phyloP scores from a whole-genome alignment of 2,888 invertebrate species.

The Chloroclystis v-ata region DNA sequence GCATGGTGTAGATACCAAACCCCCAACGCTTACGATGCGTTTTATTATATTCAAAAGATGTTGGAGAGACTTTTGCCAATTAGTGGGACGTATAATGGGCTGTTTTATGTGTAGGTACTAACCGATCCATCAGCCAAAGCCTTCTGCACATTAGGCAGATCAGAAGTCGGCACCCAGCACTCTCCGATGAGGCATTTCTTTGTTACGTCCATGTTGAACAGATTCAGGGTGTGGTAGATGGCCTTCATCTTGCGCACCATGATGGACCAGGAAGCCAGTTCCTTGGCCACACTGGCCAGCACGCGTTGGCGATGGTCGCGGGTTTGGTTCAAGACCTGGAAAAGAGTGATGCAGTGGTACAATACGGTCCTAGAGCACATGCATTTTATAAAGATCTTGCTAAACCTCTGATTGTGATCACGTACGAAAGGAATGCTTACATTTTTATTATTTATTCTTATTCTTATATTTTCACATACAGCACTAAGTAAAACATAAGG shows the following conservation, averaged over 20 bases:
- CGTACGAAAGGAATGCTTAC: too few relatives aligned
- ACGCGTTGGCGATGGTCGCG: conserved; percentile 94
- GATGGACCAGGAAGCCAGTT: conserved; percentile 91
- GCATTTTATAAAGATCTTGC: too few relatives aligned
- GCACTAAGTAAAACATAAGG: too few relatives aligned
- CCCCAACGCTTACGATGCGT: too few relatives aligned
- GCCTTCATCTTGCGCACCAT: conserved; percentile 96
- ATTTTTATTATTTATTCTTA: too few relatives aligned
- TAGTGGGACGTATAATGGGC: too few relatives aligned
- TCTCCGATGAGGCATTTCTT: conserved; percentile 92
- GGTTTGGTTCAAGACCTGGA: conserved; percentile 91
- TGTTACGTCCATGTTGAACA: conserved; percentile 92
- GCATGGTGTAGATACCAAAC: too few relatives aligned
- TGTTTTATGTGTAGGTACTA: conserved; percentile 54
- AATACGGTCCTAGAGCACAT: too few relatives aligned
- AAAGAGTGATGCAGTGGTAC: background rate
- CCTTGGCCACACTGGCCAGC: conserved; percentile 90
- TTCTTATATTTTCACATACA: too few relatives aligned
- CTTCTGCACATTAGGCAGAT: conserved; percentile 85
- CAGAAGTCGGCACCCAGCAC: conserved; percentile 88
- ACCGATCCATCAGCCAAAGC: conserved; percentile 90
- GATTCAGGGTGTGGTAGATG: conserved; percentile 92
- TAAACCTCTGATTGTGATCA: too few relatives aligned
- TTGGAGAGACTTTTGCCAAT: too few relatives aligned
- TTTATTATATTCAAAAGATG: too few relatives aligned